A percentile compares a stretch with the other conserved stretches of the same genome.
Conservation (phyloP, 1,140 invertebrate species). For the Cydia strobilella region DNA sequence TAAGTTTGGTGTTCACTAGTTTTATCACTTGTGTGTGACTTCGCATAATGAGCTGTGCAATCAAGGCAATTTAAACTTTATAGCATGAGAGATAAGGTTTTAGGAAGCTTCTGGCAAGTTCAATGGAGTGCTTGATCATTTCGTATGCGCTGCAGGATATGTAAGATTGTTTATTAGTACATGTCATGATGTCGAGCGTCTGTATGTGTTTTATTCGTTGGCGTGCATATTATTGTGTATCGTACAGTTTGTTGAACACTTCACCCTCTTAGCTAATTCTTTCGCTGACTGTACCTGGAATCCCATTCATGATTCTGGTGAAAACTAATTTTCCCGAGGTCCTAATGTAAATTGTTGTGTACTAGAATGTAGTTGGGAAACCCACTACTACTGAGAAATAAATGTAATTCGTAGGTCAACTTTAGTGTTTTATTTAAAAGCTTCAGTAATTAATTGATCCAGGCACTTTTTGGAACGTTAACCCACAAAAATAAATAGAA, state of each 20-base stretch:
- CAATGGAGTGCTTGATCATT: constrained; percentile 19
- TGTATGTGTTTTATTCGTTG: too few species aligned
- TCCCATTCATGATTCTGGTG: neutral
- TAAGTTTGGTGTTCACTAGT: neutral
- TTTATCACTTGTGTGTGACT: constrained; percentile 31
- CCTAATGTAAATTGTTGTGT: neutral
- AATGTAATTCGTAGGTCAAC: too few species aligned
- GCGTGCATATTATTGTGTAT: too few species aligned
- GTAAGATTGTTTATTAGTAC: constrained; percentile 12
- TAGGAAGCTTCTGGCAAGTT: neutral
- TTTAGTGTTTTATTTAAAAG: too few species aligned
- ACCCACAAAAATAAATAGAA: too few species aligned
- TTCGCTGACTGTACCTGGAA: neutral
- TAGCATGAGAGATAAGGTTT: neutral
- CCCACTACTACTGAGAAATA: too few species aligned
- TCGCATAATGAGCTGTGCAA: constrained; percentile 30
- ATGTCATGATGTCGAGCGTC: neutral
- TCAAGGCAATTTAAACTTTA: constrained; percentile 20
- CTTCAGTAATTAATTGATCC: too few species aligned
- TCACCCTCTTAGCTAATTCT: neutral
- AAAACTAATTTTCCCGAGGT: constrained; percentile 10
- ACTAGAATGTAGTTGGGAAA: neutral
- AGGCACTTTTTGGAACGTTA: too few species aligned
- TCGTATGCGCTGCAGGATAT: neutral
- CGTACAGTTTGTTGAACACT: neutral